These are phyloP conservation scores for Pantherophis guttatus DNA, from an alignment of 2,113 vertebrate genomes.

Conservation along the genomic window DNA sequence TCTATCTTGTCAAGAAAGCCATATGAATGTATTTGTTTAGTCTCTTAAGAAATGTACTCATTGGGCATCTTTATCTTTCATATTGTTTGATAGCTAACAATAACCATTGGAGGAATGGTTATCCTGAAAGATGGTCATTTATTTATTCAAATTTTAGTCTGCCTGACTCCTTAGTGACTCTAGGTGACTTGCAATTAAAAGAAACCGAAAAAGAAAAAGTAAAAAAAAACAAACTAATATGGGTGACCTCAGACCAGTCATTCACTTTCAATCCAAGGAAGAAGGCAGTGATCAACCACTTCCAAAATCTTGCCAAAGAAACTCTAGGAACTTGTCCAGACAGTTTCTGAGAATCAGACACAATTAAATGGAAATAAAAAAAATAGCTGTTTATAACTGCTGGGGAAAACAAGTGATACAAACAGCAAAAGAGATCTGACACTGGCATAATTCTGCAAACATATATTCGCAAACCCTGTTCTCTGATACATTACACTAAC, in stretches of 20 bases:
- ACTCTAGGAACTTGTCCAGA: too few species aligned
- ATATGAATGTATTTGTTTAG: not conserved
- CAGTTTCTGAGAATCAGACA: too few species aligned
- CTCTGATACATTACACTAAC: not conserved
- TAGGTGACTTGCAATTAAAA: not conserved
- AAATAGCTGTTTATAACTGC: not conserved
- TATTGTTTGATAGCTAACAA: not conserved
- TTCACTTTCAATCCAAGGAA: too few species aligned
- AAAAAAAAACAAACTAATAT: not conserved
- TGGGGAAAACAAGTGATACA: not conserved
- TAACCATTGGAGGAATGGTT: not conserved
- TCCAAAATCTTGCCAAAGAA: too few species aligned
- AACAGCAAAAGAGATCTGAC: not conserved
- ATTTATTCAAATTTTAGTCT: not conserved
- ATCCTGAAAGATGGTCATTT: not conserved
- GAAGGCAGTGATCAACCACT: too few species aligned
- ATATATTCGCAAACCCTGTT: not conserved
- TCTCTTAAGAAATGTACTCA: not conserved
- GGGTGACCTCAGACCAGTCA: too few species aligned
- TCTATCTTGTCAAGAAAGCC: not conserved
- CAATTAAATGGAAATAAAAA: not conserved
- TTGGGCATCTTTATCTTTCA: not conserved
- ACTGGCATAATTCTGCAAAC: not conserved
- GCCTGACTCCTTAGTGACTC: not conserved
- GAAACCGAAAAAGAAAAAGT: not conserved